Conservation (phyloP, 2,113 vertebrate genomes). For the pig (Sus scrofa) region DNA sequence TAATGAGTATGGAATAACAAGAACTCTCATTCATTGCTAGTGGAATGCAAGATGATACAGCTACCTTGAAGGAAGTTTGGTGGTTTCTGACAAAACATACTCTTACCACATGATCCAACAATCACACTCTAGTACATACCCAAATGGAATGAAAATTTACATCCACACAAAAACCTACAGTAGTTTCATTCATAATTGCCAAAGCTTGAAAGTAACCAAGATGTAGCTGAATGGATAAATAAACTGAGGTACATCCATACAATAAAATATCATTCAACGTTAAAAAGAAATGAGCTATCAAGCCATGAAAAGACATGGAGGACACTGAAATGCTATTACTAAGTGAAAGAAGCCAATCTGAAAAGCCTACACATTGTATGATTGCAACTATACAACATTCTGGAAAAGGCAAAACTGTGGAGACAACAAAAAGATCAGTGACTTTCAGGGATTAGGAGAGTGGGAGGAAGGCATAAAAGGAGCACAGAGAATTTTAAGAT, state of each 20-base stretch:
- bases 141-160: background rate
- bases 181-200: background rate
- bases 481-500: background rate
- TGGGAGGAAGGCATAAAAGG: background rate
- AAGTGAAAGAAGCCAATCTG: background rate
- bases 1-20: background rate
- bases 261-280: background rate
- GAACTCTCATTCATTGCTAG: background rate
- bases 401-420: background rate
- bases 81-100: background rate
- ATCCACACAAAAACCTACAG: background rate
- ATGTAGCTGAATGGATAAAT: background rate
- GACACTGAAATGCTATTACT: background rate
- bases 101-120: background rate
- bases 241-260: background rate
- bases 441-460: background rate
- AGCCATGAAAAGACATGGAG: background rate
- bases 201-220: background rate
- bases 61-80: background rate
- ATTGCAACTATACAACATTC: background rate
- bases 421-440: background rate
- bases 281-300: background rate
- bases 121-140: background rate
- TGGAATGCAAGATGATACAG: background rate
- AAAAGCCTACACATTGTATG: background rate